A percentile compares a stretch with the other conserved stretches of the same genome.
Evolutionary conservation across 2,888 invertebrate species (phyloP).

Genomic region (Metacarcinus magister): DNA sequence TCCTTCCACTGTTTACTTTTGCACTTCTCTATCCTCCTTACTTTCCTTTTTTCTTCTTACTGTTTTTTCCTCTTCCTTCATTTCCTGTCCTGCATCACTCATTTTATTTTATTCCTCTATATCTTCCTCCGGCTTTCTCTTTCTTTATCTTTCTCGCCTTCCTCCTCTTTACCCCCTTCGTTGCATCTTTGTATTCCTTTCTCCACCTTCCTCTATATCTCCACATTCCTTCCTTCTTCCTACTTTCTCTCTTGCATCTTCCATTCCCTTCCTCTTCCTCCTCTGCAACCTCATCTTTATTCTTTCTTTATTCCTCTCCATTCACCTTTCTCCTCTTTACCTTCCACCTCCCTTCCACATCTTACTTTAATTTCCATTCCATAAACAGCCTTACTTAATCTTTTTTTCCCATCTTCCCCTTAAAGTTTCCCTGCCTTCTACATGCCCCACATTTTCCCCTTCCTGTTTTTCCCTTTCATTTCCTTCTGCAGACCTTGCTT

Average conservation of each 20-base stretch:
- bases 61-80: neutral
- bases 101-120: neutral
- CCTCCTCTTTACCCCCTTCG: neutral
- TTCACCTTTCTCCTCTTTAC: neutral
- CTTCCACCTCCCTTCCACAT: neutral
- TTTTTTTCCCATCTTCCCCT: neutral
- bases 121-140: neutral
- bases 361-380: neutral
- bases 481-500: neutral
- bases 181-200: neutral
- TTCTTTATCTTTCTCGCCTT: neutral
- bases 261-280: neutral
- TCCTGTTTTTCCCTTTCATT: neutral
- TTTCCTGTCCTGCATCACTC: neutral
- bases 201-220: neutral
- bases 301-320: neutral
- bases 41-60: neutral
- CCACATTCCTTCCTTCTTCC: neutral
- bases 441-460: neutral
- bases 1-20: neutral
- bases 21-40: neutral
- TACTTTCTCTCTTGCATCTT: neutral
- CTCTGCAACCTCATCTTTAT: neutral
- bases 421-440: neutral
- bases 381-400: neutral